Evolutionary conservation across 2,888 invertebrate species (phyloP), one percentile per base, ranked within the genome.

Genomic region (Anodontia alba): DNA sequence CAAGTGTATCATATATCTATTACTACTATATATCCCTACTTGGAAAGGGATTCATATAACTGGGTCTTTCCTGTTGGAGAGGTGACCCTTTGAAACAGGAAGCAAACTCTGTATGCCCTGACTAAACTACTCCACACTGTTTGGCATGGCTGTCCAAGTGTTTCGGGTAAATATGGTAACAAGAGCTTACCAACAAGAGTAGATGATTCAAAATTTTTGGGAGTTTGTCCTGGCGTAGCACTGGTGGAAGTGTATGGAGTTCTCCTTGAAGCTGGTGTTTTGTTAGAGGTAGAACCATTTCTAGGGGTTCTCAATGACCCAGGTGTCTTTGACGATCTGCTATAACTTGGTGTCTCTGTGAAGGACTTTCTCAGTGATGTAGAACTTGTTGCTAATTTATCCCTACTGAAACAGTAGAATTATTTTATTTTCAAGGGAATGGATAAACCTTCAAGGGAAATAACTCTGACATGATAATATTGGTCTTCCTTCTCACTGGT

Each of bases 181-280:
- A 42, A 15, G 15, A 46, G 20, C 78, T 49, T 43, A 89, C 90
- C 90, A 29, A 88, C 87, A 72, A 90, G 80, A 17, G 87, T 81
- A 54, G 89, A 83, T 29, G 79, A 75, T 31, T 81, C 80, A 29
- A 76, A 49, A 26, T 80, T 72, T 15, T 81, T 75, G 10, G 90
- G 88, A 12, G 85, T 85, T 8, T 74, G 51, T n/a, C 71, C 78
- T 31, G 85, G 85, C 7, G 85, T 85, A 46, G 76, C 78, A 76
- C 82, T 78, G 33, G 80, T 68, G 8, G 62, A 66, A 17, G 76
- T 77, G 26, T 73, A 38, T 5, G 81, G 81, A 15, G 86, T 82
- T n/a, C 77, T 62, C n/a, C 82, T 70, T 23, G 83, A 83, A 10
- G 75, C 81, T 23, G 77, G 79, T 20, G 57, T 66, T 54, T 73